phyloP scores from a whole-genome alignment of 2,888 invertebrate species.

The Caenorhabditis sulstoni region DNA sequence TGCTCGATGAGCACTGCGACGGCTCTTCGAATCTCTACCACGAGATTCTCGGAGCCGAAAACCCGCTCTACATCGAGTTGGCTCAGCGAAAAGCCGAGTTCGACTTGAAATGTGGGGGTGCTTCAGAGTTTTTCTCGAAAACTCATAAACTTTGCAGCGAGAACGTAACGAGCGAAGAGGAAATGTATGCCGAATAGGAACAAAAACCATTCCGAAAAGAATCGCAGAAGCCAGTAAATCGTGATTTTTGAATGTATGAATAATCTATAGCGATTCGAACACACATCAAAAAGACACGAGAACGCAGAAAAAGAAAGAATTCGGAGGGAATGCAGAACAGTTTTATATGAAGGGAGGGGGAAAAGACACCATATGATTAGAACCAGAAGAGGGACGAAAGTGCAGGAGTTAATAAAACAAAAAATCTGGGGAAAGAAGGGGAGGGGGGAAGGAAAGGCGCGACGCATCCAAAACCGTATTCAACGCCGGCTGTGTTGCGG shows the following conservation, averaged over 20 bases:
- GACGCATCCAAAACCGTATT: conserved; percentile 25
- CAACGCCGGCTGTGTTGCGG: conserved; percentile 2
- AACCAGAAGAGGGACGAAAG: conserved; percentile 13
- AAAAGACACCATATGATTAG: conserved; percentile 22
- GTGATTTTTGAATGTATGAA: conserved; percentile 15
- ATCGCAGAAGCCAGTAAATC: conserved; percentile 2
- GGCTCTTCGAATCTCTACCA: conserved; percentile 50
- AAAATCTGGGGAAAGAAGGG: neutral
- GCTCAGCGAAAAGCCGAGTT: conserved; percentile 49
- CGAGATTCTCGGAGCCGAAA: conserved; percentile 59
- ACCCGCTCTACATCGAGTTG: conserved; percentile 19
- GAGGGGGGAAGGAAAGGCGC: no score
- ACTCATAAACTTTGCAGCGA: conserved; percentile 60
- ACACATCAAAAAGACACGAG: neutral
- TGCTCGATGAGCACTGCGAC: conserved; percentile 48
- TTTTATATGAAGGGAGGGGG: conserved; percentile 22
- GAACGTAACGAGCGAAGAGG: conserved; percentile 59
- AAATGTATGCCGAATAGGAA: conserved; percentile 45
- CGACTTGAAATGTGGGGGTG: conserved; percentile 28
- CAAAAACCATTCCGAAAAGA: neutral
- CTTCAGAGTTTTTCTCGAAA: conserved; percentile 1
- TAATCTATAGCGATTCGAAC: neutral
- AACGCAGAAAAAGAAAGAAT: neutral
- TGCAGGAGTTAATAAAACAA: neutral
- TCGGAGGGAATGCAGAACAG: conserved; percentile 32